Percentiles rank a stretch among this genome's conserved stretches.
Evolutionary conservation across 2,113 vertebrate species (phyloP).

Genomic region (Pangasianodon hypophthalmus): DNA sequence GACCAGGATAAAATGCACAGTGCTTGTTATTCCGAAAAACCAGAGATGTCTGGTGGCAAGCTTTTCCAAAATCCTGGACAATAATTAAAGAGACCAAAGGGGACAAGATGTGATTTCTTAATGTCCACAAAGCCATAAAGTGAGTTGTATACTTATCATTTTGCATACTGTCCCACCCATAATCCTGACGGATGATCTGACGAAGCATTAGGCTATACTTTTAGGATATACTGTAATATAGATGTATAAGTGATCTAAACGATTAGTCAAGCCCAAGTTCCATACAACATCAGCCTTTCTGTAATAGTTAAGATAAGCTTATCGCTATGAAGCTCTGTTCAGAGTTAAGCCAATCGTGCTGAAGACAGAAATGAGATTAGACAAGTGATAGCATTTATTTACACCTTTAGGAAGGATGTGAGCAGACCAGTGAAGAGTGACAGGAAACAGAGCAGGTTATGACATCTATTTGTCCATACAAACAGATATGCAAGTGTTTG

Average conservation of each 20-base stretch:
- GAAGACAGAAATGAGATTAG: slow-evolving; percentile 6
- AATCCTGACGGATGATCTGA: not conserved
- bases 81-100: not conserved
- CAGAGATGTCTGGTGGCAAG: not conserved
- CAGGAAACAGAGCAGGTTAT: slow-evolving; percentile 24
- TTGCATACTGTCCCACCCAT: not conserved
- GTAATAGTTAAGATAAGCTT: not conserved
- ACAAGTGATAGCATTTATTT: slow-evolving; percentile 7
- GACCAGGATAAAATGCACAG: not conserved
- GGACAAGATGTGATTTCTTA: not conserved
- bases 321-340: not conserved
- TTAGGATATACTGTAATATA: not conserved
- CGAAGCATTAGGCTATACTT: not conserved
- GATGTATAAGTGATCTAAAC: not conserved
- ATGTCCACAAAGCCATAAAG: not conserved
- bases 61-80: not conserved
- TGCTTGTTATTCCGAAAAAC: not conserved
- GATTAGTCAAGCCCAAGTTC: not conserved
- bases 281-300: not conserved
- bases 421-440: slow-evolving; percentile 8
- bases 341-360: too few relatives aligned
- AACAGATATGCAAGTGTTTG: not conserved
- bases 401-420: slow-evolving; percentile 23
- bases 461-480: slow-evolving; percentile 1
- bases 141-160: not conserved